Base-by-base conservation (phyloP, 2,113 vertebrate genomes). In the Coptodon bakossiorum region DNA sequence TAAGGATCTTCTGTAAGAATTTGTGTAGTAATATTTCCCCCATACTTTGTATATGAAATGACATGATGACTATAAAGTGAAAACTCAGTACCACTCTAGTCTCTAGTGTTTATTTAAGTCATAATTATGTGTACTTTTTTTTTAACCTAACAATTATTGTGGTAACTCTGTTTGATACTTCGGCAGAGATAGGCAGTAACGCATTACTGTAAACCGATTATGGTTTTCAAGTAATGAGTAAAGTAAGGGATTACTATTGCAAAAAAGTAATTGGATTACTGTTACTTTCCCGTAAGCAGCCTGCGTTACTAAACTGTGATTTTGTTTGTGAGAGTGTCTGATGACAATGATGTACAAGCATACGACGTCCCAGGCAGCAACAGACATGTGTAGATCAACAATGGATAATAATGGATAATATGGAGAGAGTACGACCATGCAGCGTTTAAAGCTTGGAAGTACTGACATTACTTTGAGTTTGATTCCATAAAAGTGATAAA, bases 41-140 rank as follows among this genome's bases (percentile, higher is more conserved):
- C 80, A 40, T 89, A 86, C 88, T 94, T 93, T 92, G 89, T 79
- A 57, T 93, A 82, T 92, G 90, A 94, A 92, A 95, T 95, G 94
- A 94, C 93, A 94, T 85, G 84, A 93, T 83, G 82, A 88, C 83
- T 31, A 38, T 57, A 19, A 80, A 53, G 19, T 16, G 43, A 56
- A 78, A 89, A 80, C 27, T 6, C 14, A 87, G 56, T 9, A 54
- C 10, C 45, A 2, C 36, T 48, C 11, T 53, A 50, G 24, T 50
- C 27, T 78, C 9, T 31, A 29, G 45, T 78, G 45, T 71, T 9
- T 78, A 31, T 50, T 31, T 17, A 52, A 66, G 34, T 66, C 61
- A 38, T 66, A 66, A 66, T 38, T 66, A n/a, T 66, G 34, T 66
- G 19, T 66, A n/a, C 4, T n/a, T 63, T 10, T 31, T 31, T 31